phyloP scores from a whole-genome alignment of 2,797 vertebrate genomes.

The Rachycentron canadum region DNA sequence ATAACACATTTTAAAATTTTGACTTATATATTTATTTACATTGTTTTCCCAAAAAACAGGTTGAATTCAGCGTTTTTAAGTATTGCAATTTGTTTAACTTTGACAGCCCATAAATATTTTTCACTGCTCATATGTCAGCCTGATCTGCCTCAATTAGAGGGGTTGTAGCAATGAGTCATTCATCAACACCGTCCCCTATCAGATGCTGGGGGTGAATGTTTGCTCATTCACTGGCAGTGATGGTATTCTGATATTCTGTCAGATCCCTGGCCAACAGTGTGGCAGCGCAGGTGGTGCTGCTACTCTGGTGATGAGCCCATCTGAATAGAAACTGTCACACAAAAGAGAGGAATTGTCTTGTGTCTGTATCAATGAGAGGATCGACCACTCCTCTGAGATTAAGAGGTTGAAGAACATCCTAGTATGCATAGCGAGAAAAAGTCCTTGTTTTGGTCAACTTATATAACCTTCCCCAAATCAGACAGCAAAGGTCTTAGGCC shows the following conservation, averaged over 20 bases:
- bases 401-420: constrained; percentile 36
- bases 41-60: background rate
- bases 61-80: constrained; percentile 24
- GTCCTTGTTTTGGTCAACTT: constrained; percentile 39
- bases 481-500: constrained; percentile 40
- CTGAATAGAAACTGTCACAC: constrained; percentile 58
- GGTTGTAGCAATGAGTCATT: constrained; percentile 74
- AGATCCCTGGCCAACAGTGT: constrained; percentile 75
- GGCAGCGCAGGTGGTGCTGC: constrained; percentile 70
- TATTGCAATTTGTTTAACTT: constrained; percentile 32
- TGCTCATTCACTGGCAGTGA: constrained; percentile 70
- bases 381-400: constrained; percentile 49
- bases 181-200: constrained; percentile 75
- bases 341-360: constrained; percentile 53
- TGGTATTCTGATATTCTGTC: constrained; percentile 72
- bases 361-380: constrained; percentile 61
- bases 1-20: constrained; percentile 6
- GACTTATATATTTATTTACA: background rate
- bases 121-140: constrained; percentile 62
- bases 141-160: constrained; percentile 75
- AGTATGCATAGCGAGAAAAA: background rate
- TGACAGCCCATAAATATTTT: constrained; percentile 63
- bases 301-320: constrained; percentile 58
- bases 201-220: constrained; percentile 76
- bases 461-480: constrained; percentile 26